These are phyloP conservation scores for Drosophila buzzatii DNA, from an alignment of 2,888 invertebrate species.

Conservation along the genomic window DNA sequence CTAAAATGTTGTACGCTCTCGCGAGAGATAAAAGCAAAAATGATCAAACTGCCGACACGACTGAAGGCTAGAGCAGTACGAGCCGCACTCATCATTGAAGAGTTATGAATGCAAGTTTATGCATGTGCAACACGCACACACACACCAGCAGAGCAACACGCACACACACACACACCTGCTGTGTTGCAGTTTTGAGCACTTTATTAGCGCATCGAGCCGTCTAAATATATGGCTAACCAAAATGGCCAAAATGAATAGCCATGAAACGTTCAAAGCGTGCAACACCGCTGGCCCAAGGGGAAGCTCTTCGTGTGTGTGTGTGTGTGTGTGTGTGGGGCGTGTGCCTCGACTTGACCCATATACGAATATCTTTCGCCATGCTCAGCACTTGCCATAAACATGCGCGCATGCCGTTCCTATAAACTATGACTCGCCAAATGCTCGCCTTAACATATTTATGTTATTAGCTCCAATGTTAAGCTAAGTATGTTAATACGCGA, in stretches of 20 bases:
- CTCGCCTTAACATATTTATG: conserved; percentile 29
- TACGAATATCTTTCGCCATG: conserved; percentile 18
- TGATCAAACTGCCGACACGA: conserved; percentile 66
- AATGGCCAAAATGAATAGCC: conserved; percentile 64
- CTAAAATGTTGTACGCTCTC: conserved; percentile 57
- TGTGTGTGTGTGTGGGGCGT: conserved; percentile 41
- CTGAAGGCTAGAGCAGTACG: conserved; percentile 10
- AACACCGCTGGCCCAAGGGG: conserved; percentile 39
- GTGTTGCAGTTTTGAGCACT: conserved; percentile 54
- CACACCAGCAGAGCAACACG: conserved; percentile 41
- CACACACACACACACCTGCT: conserved; percentile 37
- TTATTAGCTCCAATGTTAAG: conserved; percentile 11
- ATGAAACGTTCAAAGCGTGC: conserved; percentile 54
- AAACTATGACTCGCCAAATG: conserved; percentile 17
- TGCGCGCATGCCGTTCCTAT: conserved; percentile 3
- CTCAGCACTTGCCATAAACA: conserved; percentile 11
- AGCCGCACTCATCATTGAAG: conserved; percentile 57
- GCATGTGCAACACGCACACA: conserved; percentile 71
- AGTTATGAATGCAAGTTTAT: conserved; percentile 72
- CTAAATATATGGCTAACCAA: conserved; percentile 64
- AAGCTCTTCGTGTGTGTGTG: neutral
- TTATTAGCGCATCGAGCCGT: conserved; percentile 63
- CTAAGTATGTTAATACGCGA: conserved; percentile 12
- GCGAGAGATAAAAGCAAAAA: conserved; percentile 76
- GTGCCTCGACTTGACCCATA: conserved; percentile 48